Percentiles rank a stretch among this genome's conserved stretches.
phyloP scores from a whole-genome alignment of 2,888 invertebrate species.

The Leucozona laternaria region DNA sequence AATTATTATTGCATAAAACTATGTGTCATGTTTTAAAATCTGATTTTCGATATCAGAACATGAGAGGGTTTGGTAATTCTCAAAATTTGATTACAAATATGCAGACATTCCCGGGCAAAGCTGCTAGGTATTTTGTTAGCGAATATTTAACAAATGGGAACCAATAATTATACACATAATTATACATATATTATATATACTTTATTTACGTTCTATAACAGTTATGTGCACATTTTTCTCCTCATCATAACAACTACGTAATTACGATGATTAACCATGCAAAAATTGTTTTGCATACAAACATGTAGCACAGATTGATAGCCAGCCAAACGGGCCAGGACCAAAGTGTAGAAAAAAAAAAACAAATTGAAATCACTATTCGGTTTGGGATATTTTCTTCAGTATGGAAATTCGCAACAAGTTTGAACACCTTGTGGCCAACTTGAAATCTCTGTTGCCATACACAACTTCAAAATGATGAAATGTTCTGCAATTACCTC shows the following conservation, averaged over 20 bases:
- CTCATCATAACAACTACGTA: neutral
- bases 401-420: neutral
- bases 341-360: neutral
- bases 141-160: neutral
- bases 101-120: constrained; percentile 84
- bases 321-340: neutral
- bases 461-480: neutral
- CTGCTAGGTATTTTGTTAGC: neutral
- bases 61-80: constrained; percentile 82
- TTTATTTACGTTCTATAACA: neutral
- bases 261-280: no score
- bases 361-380: neutral
- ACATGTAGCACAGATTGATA: no score
- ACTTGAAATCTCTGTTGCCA: neutral
- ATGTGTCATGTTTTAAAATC: constrained; percentile 16
- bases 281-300: no score
- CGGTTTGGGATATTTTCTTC: neutral
- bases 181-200: neutral
- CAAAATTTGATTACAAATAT: constrained; percentile 93
- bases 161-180: no score
- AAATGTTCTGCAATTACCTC: neutral
- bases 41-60: constrained; percentile 4
- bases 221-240: neutral
- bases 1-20: constrained; percentile 54
- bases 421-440: neutral